These are phyloP conservation scores for Propithecus coquereli DNA, from an alignment of 2,113 vertebrate genomes.

Conservation along the genomic window DNA sequence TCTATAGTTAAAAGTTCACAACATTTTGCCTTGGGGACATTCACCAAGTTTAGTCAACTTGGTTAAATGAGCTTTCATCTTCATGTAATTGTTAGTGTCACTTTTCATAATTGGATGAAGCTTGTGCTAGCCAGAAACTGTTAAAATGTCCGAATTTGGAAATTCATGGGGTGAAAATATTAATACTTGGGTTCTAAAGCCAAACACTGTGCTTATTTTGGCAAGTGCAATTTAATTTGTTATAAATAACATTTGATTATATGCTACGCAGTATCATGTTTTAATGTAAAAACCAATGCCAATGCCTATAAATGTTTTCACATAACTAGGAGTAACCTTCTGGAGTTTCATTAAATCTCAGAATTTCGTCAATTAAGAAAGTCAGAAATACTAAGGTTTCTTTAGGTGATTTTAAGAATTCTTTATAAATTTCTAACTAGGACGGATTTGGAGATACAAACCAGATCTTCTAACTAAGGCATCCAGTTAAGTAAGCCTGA, in stretches of 20 bases:
- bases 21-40: background rate
- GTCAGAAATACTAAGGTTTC: background rate
- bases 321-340: background rate
- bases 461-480: background rate
- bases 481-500: background rate
- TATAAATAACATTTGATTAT: slow-evolving; percentile 28
- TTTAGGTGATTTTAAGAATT: slow-evolving; percentile 35
- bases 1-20: background rate
- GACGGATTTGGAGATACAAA: slow-evolving; percentile 23
- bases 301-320: background rate
- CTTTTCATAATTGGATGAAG: slow-evolving; percentile 18
- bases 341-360: background rate
- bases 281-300: background rate
- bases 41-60: slow-evolving; percentile 20
- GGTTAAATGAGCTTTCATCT: background rate
- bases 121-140: background rate
- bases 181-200: background rate
- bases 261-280: background rate
- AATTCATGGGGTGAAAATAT: background rate
- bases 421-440: slow-evolving; percentile 35
- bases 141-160: slow-evolving; percentile 6
- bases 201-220: slow-evolving; percentile 42
- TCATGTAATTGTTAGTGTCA: background rate
- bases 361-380: slow-evolving; percentile 13
- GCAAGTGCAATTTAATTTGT: slow-evolving; percentile 33